Conservation (phyloP, 1,140 invertebrate genomes). For the Papilio xuthus region DNA sequence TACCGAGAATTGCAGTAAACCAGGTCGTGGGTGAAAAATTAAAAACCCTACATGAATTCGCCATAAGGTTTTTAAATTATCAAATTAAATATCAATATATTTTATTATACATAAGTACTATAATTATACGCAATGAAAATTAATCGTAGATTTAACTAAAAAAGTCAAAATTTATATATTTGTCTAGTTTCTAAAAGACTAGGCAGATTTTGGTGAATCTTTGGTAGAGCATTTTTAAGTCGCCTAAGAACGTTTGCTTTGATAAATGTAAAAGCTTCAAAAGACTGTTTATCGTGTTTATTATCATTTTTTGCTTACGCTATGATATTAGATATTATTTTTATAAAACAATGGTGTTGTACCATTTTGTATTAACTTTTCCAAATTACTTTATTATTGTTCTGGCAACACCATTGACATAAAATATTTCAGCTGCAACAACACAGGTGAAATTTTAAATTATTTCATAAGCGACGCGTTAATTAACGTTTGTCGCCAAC, state of each 20-base stretch:
- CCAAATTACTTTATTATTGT: neutral
- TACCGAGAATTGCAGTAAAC: constrained; percentile 10
- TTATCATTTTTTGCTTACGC: too few species aligned
- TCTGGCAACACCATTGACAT: neutral
- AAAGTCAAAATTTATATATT: too few species aligned
- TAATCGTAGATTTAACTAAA: too few species aligned
- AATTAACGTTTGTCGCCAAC: constrained; percentile 18
- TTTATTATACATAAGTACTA: neutral
- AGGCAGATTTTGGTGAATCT: too few species aligned
- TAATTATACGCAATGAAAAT: neutral
- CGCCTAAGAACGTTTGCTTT: too few species aligned
- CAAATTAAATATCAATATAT: constrained; percentile 5
- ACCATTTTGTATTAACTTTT: neutral
- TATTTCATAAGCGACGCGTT: constrained; percentile 1
- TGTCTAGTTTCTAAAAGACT: too few species aligned
- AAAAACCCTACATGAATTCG: constrained; percentile 11
- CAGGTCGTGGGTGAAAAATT: constrained; percentile 32
- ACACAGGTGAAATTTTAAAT: neutral
- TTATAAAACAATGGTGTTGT: neutral
- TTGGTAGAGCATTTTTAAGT: too few species aligned
- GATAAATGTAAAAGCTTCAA: too few species aligned
- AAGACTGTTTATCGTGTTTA: too few species aligned
- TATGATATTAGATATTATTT: too few species aligned
- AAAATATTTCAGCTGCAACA: neutral
- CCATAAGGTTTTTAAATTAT: neutral